phyloP scores from a whole-genome alignment of 2,888 invertebrate species.

The Hydraecia micacea region DNA sequence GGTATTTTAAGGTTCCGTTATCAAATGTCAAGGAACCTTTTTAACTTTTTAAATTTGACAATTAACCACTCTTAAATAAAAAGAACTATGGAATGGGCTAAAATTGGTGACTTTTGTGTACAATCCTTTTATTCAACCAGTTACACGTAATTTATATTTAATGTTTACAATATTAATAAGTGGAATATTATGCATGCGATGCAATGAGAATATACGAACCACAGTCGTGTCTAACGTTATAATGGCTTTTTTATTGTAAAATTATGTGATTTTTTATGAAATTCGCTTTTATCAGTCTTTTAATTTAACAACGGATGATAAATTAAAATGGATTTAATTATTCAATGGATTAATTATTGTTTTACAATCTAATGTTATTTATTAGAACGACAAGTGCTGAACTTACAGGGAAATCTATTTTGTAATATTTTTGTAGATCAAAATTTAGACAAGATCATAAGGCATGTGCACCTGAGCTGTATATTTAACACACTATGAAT shows the following conservation, averaged over 20 bases:
- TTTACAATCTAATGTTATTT: slow-evolving; percentile 17
- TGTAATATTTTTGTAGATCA: neutral
- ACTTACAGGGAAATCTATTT: slow-evolving; percentile 3
- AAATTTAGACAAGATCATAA: slow-evolving; percentile 10
- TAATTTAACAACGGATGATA: slow-evolving; percentile 65
- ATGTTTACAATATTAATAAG: slow-evolving; percentile 1
- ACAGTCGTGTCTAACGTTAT: slow-evolving; percentile 23
- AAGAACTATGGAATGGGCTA: neutral
- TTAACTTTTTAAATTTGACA: neutral
- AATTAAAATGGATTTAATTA: slow-evolving; percentile 45
- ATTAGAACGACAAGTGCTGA: slow-evolving; percentile 11
- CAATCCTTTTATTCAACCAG: slow-evolving; percentile 5
- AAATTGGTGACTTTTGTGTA: slow-evolving; percentile 17
- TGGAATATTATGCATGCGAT: slow-evolving; percentile 25
- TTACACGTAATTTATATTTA: neutral
- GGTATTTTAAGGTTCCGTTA: neutral
- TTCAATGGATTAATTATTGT: slow-evolving; percentile 30
- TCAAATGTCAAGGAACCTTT: neutral
- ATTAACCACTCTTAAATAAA: neutral
- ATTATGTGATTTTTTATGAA: slow-evolving; percentile 75
- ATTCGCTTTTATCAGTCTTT: slow-evolving; percentile 89
- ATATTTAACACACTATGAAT: neutral
- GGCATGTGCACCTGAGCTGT: slow-evolving; percentile 3
- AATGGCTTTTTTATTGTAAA: slow-evolving; percentile 63
- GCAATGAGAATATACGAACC: slow-evolving; percentile 16